Evolutionary conservation across 2,113 vertebrate genomes (phyloP).

Genomic region (Petrocephalus zakoni): DNA sequence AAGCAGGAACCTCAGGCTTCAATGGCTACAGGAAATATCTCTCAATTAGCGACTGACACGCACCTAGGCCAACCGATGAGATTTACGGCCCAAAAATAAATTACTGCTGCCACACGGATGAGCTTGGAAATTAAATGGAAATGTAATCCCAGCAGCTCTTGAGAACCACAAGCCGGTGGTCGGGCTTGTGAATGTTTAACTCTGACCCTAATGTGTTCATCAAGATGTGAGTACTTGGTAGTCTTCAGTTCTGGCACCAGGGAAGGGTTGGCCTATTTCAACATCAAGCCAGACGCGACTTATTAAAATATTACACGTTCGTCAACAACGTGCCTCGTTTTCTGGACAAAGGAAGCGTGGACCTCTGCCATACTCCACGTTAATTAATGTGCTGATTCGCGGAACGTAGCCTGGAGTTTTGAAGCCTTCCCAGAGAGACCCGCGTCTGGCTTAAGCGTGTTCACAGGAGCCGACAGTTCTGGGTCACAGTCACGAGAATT

Average conservation of each 20-base stretch:
- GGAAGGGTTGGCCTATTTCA: neutral
- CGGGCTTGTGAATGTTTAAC: neutral
- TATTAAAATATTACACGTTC: neutral
- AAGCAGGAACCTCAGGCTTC: neutral
- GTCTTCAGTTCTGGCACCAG: neutral
- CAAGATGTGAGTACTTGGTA: neutral
- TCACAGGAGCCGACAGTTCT: constrained; percentile 54
- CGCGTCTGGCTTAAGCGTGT: constrained; percentile 22
- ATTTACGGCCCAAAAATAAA: neutral
- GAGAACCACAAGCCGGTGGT: neutral
- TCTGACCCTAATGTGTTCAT: neutral
- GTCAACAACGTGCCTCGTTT: neutral
- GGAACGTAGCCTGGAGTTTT: neutral
- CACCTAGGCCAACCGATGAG: neutral
- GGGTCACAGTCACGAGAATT: constrained; percentile 42
- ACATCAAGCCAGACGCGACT: neutral
- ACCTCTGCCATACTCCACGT: neutral
- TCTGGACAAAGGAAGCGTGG: neutral
- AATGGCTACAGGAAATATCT: neutral
- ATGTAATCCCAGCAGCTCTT: neutral
- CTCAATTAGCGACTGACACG: constrained; percentile 5
- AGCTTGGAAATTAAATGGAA: constrained; percentile 3
- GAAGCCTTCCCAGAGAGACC: constrained; percentile 15
- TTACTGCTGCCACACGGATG: neutral
- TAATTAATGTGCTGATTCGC: neutral